phyloP scores from a whole-genome alignment of 35 echinoderm and acorn worm genomes.

The Acanthaster planci region DNA sequence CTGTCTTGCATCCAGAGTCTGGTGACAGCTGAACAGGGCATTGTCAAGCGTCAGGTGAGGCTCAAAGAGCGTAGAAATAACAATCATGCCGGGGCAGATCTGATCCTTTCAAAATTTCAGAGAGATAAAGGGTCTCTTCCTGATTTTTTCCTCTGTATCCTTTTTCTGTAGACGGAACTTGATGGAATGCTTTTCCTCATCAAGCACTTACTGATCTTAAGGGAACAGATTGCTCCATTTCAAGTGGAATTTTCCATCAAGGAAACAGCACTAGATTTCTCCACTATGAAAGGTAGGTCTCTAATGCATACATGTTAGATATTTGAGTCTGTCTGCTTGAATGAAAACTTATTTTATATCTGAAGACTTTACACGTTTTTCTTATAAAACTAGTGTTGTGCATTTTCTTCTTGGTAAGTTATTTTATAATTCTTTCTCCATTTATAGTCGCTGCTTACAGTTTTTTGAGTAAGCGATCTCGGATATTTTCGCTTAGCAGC shows the following conservation, averaged over 20 bases:
- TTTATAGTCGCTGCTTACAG: constrained; percentile 65
- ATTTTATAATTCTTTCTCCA: too few relatives aligned
- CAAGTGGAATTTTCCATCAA: constrained; percentile 98
- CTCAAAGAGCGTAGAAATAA: too few relatives aligned
- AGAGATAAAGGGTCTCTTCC: too few relatives aligned
- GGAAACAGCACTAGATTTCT: constrained; percentile 90
- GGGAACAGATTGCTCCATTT: constrained; percentile 97
- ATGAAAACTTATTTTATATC: too few relatives aligned
- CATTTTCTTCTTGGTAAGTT: too few relatives aligned
- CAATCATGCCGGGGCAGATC: too few relatives aligned
- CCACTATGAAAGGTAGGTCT: constrained; percentile 76
- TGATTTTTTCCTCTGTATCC: not conserved
- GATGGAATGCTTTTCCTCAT: constrained; percentile 88
- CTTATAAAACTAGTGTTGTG: too few relatives aligned
- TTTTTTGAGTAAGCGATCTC: constrained; percentile 61
- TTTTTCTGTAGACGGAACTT: constrained; percentile 69
- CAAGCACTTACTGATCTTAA: constrained; percentile 89
- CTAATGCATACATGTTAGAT: not conserved
- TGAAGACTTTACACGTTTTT: too few relatives aligned
- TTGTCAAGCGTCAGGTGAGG: constrained; percentile 82
- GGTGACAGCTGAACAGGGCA: constrained; percentile 68
- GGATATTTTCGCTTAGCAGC: constrained; percentile 72
- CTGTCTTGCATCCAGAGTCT: constrained; percentile 89
- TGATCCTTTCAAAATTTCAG: too few relatives aligned
- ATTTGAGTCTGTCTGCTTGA: too few relatives aligned